phyloP scores from a whole-genome alignment of 1,140 invertebrate genomes.

The Plodia interpunctella region DNA sequence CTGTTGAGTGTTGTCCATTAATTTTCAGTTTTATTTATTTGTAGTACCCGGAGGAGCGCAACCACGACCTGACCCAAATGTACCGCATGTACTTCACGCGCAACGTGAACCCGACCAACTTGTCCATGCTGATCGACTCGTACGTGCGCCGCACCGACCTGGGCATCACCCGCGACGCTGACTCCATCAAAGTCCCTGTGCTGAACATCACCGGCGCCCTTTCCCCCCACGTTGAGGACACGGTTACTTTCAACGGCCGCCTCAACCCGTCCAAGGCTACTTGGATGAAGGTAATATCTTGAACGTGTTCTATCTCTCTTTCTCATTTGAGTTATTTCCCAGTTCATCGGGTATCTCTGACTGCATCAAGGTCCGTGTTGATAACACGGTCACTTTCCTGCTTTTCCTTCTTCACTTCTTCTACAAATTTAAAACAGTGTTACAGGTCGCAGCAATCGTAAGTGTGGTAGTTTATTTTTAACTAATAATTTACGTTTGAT shows the following conservation, averaged over 20 bases:
- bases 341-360: too few relatives aligned
- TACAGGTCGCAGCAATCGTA: too few relatives aligned
- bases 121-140: constrained; percentile 95
- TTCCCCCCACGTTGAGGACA: constrained; percentile 97
- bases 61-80: constrained; percentile 92
- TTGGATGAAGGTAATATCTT: constrained; percentile 90
- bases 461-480: too few relatives aligned
- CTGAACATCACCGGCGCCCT: constrained; percentile 96
- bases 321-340: too few relatives aligned
- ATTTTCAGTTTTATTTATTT: too few relatives aligned
- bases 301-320: too few relatives aligned
- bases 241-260: constrained; percentile 95
- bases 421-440: too few relatives aligned
- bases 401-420: too few relatives aligned
- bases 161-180: constrained; percentile 83
- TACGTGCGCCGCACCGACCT: constrained; percentile 95
- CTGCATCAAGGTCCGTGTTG: too few relatives aligned
- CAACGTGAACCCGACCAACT: constrained; percentile 94
- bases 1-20: background rate
- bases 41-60: constrained; percentile 87
- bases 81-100: constrained; percentile 95
- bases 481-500: too few relatives aligned
- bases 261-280: constrained; percentile 96
- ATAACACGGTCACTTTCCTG: too few relatives aligned
- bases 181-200: constrained; percentile 82